These are phyloP conservation scores for Agapornis roseicollis DNA, from an alignment of 2,113 vertebrate genomes.

Conservation along the genomic window DNA sequence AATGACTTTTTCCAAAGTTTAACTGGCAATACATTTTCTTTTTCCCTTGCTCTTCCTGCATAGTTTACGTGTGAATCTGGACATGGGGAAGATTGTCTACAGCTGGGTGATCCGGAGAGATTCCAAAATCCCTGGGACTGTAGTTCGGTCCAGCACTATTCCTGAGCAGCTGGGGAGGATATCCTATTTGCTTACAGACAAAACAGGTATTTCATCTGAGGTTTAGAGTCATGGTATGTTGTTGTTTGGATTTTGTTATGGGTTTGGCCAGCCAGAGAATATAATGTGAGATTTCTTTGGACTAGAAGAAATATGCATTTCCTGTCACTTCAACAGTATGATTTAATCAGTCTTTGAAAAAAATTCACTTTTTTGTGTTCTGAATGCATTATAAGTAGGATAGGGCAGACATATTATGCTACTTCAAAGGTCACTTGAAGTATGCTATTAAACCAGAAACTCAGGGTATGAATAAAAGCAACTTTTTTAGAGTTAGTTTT, in stretches of 20 bases:
- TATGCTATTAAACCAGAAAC: background rate
- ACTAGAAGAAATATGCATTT: background rate
- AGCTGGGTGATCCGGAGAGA: constrained; percentile 98
- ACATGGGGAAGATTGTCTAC: constrained; percentile 99
- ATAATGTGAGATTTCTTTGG: background rate
- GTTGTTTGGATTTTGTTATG: background rate
- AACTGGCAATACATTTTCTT: background rate
- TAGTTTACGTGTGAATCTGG: constrained; percentile 94
- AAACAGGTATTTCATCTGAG: constrained; percentile 83
- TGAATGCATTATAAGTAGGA: accelerated
- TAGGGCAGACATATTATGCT: background rate
- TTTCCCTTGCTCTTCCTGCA: background rate
- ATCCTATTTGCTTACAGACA: constrained; percentile 96
- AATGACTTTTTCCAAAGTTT: background rate
- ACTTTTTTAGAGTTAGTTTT: background rate
- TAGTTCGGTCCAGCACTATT: constrained; percentile 95
- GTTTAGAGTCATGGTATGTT: background rate
- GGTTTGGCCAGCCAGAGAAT: background rate
- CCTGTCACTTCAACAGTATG: background rate
- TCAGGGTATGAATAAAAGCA: background rate
- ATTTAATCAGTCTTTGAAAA: background rate
- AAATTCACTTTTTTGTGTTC: background rate
- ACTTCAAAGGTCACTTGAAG: background rate
- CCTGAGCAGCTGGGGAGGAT: constrained; percentile 96
- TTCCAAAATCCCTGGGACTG: constrained; percentile 92